phyloP scores from a whole-genome alignment of 2,797 vertebrate species.

The Paguma larvata region DNA sequence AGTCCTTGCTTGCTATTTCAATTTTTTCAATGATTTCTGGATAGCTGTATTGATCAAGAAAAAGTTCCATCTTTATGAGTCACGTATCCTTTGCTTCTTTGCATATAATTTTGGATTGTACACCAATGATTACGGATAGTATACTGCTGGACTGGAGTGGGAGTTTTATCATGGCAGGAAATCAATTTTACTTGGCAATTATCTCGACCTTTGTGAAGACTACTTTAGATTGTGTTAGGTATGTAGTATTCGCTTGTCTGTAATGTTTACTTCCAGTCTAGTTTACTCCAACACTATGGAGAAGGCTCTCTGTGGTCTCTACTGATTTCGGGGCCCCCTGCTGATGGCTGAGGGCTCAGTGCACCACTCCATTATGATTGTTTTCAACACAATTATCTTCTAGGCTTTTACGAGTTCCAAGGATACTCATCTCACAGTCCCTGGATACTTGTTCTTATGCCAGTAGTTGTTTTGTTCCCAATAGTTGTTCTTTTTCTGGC shows the following conservation, averaged over 20 bases:
- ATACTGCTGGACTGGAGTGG: not conserved
- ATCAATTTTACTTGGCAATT: not conserved
- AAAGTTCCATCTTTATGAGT: not conserved
- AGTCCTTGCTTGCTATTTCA: not conserved
- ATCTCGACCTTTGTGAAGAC: not conserved
- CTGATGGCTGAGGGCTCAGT: not conserved
- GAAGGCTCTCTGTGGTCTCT: not conserved
- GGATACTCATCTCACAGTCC: not conserved
- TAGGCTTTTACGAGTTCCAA: not conserved
- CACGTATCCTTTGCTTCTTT: not conserved
- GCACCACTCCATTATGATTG: not conserved
- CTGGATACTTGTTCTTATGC: not conserved
- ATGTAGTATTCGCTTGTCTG: not conserved
- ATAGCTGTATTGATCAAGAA: not conserved
- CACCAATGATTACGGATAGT: not conserved
- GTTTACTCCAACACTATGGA: not conserved
- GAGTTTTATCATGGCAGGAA: not conserved
- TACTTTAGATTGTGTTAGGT: not conserved
- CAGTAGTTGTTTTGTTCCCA: not conserved
- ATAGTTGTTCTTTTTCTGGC: not conserved
- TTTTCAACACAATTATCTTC: not conserved
- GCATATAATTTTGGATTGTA: not conserved
- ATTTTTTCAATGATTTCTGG: not conserved
- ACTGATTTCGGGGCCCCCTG: not conserved
- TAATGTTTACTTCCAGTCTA: not conserved